Conservation (phyloP, 2,797 vertebrate species). For the Avahi laniger region DNA sequence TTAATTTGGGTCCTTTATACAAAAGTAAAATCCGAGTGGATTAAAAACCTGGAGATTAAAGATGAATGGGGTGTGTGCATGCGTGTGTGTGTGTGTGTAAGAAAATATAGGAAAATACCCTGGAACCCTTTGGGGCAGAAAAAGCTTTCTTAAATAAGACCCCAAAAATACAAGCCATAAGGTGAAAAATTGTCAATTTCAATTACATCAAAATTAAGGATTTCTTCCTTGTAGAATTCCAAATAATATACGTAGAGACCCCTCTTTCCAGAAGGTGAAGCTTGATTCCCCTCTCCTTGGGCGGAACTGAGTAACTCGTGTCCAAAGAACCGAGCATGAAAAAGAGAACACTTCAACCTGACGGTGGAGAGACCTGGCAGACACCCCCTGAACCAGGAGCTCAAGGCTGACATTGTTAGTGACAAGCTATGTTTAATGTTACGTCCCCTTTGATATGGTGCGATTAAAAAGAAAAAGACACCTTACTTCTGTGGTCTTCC, state of each 20-base stretch:
- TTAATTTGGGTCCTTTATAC: background rate
- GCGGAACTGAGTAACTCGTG: background rate
- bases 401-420: background rate
- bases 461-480: background rate
- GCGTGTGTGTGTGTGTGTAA: background rate
- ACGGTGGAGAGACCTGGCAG: background rate
- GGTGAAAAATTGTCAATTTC: background rate
- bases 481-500: background rate
- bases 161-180: background rate
- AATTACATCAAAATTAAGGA: background rate
- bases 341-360: background rate
- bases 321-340: background rate
- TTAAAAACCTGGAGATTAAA: conserved; percentile 19
- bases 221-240: background rate
- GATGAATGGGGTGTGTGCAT: background rate
- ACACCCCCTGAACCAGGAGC: background rate
- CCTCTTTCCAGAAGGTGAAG: background rate
- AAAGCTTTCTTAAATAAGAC: background rate
- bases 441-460: too few relatives aligned
- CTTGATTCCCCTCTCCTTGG: background rate
- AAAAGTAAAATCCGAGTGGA: background rate
- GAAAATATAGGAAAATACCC: background rate
- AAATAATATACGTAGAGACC: background rate
- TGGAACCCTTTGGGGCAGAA: background rate
- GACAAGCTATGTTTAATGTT: background rate